Conservation (phyloP, 2,888 invertebrate genomes). For the Halocaridina rubra region DNA sequence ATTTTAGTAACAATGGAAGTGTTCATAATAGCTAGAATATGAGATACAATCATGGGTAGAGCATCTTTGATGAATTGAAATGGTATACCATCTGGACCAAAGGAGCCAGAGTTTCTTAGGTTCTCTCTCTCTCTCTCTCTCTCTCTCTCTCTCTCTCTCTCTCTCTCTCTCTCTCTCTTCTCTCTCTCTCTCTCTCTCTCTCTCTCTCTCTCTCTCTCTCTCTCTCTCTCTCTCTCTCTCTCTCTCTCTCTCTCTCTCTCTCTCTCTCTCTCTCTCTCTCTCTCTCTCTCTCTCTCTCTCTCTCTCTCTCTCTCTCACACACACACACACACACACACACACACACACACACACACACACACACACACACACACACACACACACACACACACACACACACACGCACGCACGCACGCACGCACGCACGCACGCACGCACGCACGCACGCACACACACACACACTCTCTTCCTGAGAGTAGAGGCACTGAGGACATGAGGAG, state of each 20-base stretch:
- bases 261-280: neutral
- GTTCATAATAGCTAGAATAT: too few relatives aligned
- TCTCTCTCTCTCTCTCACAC: neutral
- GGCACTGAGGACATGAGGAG: too few relatives aligned
- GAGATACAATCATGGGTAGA: too few relatives aligned
- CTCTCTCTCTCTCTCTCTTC: neutral
- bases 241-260: neutral
- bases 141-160: neutral
- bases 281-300: constrained; percentile 11
- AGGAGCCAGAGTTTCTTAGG: too few relatives aligned
- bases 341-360: neutral
- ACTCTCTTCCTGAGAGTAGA: neutral
- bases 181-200: neutral
- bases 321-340: neutral
- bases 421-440: neutral
- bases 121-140: neutral
- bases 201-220: neutral
- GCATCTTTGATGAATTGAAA: too few relatives aligned
- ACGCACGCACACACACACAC: neutral
- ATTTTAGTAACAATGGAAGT: too few relatives aligned
- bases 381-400: neutral
- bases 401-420: neutral
- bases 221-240: neutral
- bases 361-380: neutral
- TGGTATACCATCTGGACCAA: too few relatives aligned